Evolutionary conservation across 2,113 vertebrate species (phyloP), one percentile per base, ranked within the genome.

Genomic region (Euleptes europaea): DNA sequence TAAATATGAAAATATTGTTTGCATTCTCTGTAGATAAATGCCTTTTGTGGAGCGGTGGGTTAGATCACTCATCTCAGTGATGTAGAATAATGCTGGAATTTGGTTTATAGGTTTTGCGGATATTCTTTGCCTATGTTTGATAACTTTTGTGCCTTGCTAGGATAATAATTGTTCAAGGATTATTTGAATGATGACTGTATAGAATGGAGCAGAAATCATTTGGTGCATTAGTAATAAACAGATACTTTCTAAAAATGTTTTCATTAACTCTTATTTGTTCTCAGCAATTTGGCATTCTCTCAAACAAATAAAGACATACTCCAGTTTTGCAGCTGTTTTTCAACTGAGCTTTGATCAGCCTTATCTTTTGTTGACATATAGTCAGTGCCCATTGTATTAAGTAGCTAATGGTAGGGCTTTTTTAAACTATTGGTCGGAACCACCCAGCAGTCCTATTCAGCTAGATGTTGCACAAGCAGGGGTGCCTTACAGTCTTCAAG

Each of bases 131-230:
- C 92, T 91, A 87, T 91, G 89, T 86, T 90, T 91, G 91, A 88
- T 94, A 92, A 93, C 91, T 93, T 88, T 94, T 94, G 85, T 91
- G 91, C 91, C 28, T 0, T 88, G 89, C 87, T 93, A 88, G 86
- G 86, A 88, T 90, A 92, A 91, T 82, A 49, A 85, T 92, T 93
- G 23, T 91, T 89, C 81, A 86, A 93, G 84, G 88, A 89, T 88
- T 91, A 91, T 92, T 93, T 93, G 86, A 83, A 63, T 89, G 88
- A 54, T 90, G 90, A 92, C 84, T 93, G 82, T 93, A 85, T 92
- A 94, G 89, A 94, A 90, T 85, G 75, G 80, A 94, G 66, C 82
- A 92, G 79, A 91, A 92, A 86, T 89, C 84, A 35, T 70, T 88
- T 57, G 67, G 87, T 94, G 90, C 85, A 82, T 89, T 94, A 84